Percentiles rank a stretch among this genome's conserved stretches.
Evolutionary conservation across 2,888 invertebrate species (phyloP).

Genomic region (Volucella inanis): DNA sequence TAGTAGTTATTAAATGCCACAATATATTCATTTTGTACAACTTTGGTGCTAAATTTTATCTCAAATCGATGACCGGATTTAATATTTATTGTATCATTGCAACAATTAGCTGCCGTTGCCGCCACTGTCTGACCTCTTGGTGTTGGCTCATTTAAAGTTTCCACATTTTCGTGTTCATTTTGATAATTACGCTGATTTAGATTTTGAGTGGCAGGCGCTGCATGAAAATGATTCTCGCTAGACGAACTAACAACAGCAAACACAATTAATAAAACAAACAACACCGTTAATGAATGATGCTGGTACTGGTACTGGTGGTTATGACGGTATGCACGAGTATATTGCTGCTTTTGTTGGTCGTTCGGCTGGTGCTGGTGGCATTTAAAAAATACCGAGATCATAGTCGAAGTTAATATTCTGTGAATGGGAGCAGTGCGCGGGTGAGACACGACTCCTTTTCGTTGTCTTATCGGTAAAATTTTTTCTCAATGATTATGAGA

Average conservation of each 20-base stretch:
- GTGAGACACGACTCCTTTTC: conserved; percentile 30
- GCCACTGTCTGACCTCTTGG: background rate
- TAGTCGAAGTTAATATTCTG: conserved; percentile 50
- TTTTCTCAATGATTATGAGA: conserved; percentile 33
- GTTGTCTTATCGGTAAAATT: conserved; percentile 54
- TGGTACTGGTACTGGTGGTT: conserved; percentile 30
- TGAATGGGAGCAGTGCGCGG: conserved; percentile 37
- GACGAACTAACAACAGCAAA: conserved; percentile 64
- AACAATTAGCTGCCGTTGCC: conserved; percentile 32
- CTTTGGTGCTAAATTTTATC: conserved; percentile 84
- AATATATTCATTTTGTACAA: conserved; percentile 91
- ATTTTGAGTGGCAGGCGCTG: conserved; percentile 27
- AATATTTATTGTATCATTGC: conserved; percentile 47
- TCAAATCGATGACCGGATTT: conserved; percentile 69
- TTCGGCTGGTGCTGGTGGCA: conserved; percentile 44
- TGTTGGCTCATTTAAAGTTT: conserved; percentile 22
- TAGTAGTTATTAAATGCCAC: conserved; percentile 94
- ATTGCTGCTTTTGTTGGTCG: background rate
- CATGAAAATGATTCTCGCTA: conserved; percentile 61
- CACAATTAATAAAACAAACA: conserved; percentile 68
- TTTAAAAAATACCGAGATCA: conserved; percentile 62
- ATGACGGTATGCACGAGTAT: background rate
- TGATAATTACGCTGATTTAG: conserved; percentile 48
- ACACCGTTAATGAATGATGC: conserved; percentile 59
- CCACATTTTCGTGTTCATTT: conserved; percentile 38